These are phyloP conservation scores for Bombycilla garrulus DNA, from an alignment of 2,113 vertebrate species.

Conservation along the genomic window DNA sequence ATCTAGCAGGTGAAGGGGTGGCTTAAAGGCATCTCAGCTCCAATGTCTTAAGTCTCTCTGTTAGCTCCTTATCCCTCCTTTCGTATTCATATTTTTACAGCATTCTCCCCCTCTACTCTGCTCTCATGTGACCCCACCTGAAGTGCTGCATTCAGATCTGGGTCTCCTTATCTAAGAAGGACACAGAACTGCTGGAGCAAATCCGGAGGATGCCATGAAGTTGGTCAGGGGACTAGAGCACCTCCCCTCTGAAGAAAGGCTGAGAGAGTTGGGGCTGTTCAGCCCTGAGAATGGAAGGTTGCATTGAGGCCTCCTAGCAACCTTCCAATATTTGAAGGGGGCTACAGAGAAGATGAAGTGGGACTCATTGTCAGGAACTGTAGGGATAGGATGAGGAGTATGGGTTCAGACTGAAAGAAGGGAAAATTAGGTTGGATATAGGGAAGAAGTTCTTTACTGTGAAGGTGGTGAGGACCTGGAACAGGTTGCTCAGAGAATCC, in stretches of 20 bases:
- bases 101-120: not conserved
- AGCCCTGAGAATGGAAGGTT: not conserved
- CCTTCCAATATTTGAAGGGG: not conserved
- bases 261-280: not conserved
- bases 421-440: not conserved
- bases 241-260: not conserved
- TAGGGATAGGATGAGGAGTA: too few species aligned
- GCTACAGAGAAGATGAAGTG: not conserved
- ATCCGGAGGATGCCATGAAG: not conserved
- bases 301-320: too few species aligned
- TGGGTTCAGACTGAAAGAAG: not conserved
- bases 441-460: not conserved
- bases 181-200: not conserved
- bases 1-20: not conserved
- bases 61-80: not conserved
- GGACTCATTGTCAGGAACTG: rapidly evolving
- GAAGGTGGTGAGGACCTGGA: not conserved
- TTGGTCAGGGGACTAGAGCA: too few species aligned
- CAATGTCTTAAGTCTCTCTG: not conserved
- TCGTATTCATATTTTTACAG: not conserved
- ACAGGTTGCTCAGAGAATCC: not conserved
- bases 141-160: not conserved
- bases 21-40: not conserved
- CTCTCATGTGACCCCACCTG: rapidly evolving
- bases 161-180: not conserved